phyloP scores from a whole-genome alignment of 2,888 invertebrate genomes.

The Opisthograptis luteolata region DNA sequence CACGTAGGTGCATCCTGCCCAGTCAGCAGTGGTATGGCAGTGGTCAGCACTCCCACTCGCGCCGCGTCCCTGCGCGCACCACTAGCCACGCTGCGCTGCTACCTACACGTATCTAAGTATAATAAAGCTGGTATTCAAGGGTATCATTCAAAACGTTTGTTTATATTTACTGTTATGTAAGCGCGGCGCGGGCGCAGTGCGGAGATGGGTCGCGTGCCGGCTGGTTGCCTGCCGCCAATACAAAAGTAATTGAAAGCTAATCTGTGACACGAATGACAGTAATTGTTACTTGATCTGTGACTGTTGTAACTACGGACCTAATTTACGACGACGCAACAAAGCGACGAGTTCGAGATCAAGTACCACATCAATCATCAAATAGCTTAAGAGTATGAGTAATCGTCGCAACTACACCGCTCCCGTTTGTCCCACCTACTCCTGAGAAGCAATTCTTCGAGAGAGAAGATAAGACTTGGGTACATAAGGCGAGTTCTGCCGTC shows the following conservation, averaged over 20 bases:
- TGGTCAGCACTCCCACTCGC: conserved; percentile 11
- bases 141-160: conserved; percentile 33
- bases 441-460: not conserved
- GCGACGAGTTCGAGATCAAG: not conserved
- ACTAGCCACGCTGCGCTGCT: conserved; percentile 1
- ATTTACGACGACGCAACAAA: not conserved
- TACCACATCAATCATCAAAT: too few relatives aligned
- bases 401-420: too few relatives aligned
- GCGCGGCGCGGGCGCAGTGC: conserved; percentile 36
- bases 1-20: too few relatives aligned
- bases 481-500: not conserved
- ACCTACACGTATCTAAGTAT: too few relatives aligned
- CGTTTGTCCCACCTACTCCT: not conserved
- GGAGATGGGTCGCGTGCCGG: conserved; percentile 42
- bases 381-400: too few relatives aligned
- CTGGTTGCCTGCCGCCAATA: conserved; percentile 16
- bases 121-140: conserved; percentile 19
- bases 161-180: conserved; percentile 46
- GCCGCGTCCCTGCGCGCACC: not conserved
- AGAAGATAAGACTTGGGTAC: not conserved
- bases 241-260: not conserved
- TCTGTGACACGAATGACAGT: not conserved
- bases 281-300: not conserved
- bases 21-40: too few relatives aligned
- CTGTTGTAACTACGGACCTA: too few relatives aligned